Base-by-base conservation (phyloP, 2,113 vertebrate species). In the Spea bombifrons region DNA sequence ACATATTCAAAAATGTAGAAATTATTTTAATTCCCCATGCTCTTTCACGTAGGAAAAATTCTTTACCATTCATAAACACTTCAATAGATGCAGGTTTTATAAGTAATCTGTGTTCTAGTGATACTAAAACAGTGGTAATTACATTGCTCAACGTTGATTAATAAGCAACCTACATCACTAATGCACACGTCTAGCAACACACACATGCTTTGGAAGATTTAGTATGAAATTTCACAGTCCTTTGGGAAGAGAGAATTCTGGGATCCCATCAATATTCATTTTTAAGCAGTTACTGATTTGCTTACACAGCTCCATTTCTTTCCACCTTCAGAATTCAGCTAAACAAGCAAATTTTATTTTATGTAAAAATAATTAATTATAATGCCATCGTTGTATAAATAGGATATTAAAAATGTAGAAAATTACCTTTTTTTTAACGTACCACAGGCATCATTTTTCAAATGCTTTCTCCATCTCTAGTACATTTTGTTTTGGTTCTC, bases 141-240 rank as follows among this genome's bases (percentile, higher is more conserved):
- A 94, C 89, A 90, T 90, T 91, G 90, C 90, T 94, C 95, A 95
- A 95, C 93, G 94, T 91, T 95, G 95, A 97, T 98, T 94, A 95
- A 96, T 96, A 95, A 94, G 90, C 89, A 90, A 87, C 86, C 88
- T 88, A 89, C 88, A 93, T 90, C 87, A 88, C 88, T 88, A 89
- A 90, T 91, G 92, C 86, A 87, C 67, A 66, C 91, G 89, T 87
- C 82, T 90, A 86, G 85, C 76, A 88, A 90, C 90, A 88, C 88
- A 84, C 85, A 85, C 82, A 88, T 83, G 85, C 67, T 85, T 90
- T 89, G 80, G 89, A 91, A 90, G 87, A 87, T 90, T 90, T 86
- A 84, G 82, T 83, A 87, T 86, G 87, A 90, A 90, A 87, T 89
- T 89, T 90, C 84, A 84, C 57, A 85, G 75, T 87, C 87, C 77